Evolutionary conservation across 2,797 vertebrate genomes (phyloP), one percentile per base, ranked within the genome.

Genomic region (Macropus fuliginosus): DNA sequence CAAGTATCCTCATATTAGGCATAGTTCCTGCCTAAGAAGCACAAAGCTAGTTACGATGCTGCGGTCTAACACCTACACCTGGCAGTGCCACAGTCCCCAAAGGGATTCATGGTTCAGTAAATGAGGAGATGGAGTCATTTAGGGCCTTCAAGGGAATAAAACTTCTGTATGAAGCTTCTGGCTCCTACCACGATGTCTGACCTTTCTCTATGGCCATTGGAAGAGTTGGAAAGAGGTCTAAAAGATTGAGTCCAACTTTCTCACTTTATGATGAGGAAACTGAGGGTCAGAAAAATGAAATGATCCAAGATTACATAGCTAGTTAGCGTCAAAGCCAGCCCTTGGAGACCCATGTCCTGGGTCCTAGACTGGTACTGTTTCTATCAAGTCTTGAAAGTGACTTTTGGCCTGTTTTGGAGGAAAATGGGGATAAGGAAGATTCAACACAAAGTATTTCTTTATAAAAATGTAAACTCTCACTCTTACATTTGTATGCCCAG

Each of bases 1-100:
- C 94, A 97, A 97, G 54, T 31, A 54, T 93, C 59, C 31, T 93
- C 91, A 56, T 34, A 52, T 59, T 95, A 92, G 94, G 92, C 66
- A 97, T 91, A 81, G 31, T 94, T 95, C 91, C 93, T 91, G 95
- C 93, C 29, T 55, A 92, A 92, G 50, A 46, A 93, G 9, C 40
- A 81, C 92, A 92, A 5, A 93, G 57, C 13, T 29, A 29, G 31
- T 55, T 13, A 66, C 66, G 92, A 2, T 24, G 28, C 31, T 50
- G 5, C 16, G 9, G 91, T 28, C 12, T 54, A 40, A 18, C 3
- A 2, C 16, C 40, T 27, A 3, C 1, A 1, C 54, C 29, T 66
- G 74, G 40, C 93, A 55, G 24, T 81, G 40, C 40, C 46, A 14
- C 2, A 5, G 1, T 54, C 34, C 5, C 12, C 50, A 9, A 1